phyloP scores from a whole-genome alignment of 2,888 invertebrate species.

The Sturmia bella region DNA sequence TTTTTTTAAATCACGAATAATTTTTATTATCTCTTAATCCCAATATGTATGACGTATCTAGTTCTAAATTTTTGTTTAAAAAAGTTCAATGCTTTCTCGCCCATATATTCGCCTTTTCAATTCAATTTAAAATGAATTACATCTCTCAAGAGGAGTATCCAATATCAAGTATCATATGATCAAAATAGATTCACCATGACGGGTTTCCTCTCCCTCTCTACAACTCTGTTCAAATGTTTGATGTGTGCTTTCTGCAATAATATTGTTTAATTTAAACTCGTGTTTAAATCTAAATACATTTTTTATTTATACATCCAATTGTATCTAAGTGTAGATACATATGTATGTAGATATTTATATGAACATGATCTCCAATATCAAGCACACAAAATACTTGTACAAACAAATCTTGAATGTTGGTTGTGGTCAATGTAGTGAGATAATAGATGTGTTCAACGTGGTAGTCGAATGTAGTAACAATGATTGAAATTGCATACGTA shows the following conservation, averaged over 20 bases:
- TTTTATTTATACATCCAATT: not conserved
- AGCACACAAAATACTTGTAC: not conserved
- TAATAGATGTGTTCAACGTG: constrained; percentile 18
- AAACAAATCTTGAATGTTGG: not conserved
- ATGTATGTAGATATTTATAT: too few species aligned
- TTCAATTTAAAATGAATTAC: not conserved
- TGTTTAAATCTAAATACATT: constrained; percentile 32
- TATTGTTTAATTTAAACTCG: constrained; percentile 39
- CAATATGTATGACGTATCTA: too few species aligned
- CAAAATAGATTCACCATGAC: not conserved
- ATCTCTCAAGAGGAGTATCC: not conserved
- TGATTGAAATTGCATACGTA: not conserved
- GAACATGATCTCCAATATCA: constrained; percentile 28
- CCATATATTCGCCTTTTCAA: too few species aligned
- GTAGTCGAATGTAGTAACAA: not conserved
- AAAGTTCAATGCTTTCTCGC: too few species aligned
- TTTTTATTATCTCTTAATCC: too few species aligned
- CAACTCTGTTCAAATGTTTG: not conserved
- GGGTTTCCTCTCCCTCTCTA: not conserved
- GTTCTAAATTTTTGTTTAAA: too few species aligned
- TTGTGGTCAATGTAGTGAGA: constrained; percentile 41
- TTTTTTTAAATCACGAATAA: too few species aligned
- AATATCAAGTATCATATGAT: constrained; percentile 17
- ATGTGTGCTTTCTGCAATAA: not conserved
- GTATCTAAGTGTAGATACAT: too few species aligned